phyloP scores from a whole-genome alignment of 2,888 invertebrate genomes.

The Coleophora deauratella region DNA sequence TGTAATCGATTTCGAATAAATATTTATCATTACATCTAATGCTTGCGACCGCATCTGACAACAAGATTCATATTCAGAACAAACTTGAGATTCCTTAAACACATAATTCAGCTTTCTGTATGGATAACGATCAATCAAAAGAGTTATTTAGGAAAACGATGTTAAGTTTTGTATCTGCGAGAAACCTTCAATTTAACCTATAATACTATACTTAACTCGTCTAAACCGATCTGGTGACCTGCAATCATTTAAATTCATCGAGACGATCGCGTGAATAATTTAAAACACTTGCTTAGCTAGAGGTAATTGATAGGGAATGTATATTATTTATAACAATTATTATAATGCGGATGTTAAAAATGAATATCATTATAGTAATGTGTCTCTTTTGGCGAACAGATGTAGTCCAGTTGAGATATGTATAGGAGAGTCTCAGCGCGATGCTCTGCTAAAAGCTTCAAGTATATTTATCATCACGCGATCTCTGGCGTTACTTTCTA shows the following conservation, averaged over 20 bases:
- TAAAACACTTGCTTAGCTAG: constrained; percentile 25
- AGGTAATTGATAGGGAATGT: constrained; percentile 25
- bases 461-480: constrained; percentile 33
- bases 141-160: constrained; percentile 9
- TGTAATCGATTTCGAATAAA: too few species aligned
- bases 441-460: constrained; percentile 19
- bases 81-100: neutral
- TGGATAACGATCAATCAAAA: constrained; percentile 12
- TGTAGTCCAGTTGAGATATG: constrained; percentile 22
- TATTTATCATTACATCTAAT: too few species aligned
- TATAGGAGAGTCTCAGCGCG: constrained; percentile 23
- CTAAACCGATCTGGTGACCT: constrained; percentile 11
- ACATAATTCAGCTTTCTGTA: neutral
- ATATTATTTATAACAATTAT: too few species aligned
- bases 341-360: constrained; percentile 19
- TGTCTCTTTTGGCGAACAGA: constrained; percentile 20
- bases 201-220: constrained; percentile 10
- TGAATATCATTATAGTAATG: constrained; percentile 29
- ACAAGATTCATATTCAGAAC: neutral
- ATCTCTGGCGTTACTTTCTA: constrained; percentile 32
- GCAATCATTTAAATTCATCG: constrained; percentile 13
- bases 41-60: neutral
- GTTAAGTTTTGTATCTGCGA: constrained; percentile 4
- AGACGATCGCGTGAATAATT: constrained; percentile 23
- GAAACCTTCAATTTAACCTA: constrained; percentile 6